phyloP scores from a whole-genome alignment of 2,113 vertebrate species.

The Aix galericulata region DNA sequence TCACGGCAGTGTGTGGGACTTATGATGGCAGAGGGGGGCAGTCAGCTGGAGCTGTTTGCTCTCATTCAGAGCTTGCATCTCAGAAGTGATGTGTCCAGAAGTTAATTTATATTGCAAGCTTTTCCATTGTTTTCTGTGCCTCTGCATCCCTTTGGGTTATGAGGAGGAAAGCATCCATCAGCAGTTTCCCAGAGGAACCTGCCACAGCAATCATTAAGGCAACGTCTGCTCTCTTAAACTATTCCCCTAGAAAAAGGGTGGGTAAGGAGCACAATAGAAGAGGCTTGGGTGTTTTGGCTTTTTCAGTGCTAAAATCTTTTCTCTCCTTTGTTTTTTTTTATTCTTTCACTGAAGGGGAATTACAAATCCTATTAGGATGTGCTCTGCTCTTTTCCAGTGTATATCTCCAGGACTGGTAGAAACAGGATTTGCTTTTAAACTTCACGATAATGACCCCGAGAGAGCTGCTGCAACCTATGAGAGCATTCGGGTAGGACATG shows the following conservation, averaged over 20 bases:
- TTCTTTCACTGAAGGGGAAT: not conserved
- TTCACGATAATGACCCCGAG: conserved; percentile 90
- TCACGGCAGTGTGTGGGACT: accelerated
- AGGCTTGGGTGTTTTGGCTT: accelerated
- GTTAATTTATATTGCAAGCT: not conserved
- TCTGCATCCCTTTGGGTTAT: not conserved
- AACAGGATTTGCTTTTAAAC: conserved; percentile 94
- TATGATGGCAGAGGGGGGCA: not conserved
- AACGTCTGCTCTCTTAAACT: not conserved
- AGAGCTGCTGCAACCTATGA: conserved; percentile 93
- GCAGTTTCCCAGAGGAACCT: not conserved
- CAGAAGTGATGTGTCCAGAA: not conserved
- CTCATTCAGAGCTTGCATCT: not conserved
- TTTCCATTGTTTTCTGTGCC: not conserved
- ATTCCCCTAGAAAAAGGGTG: not conserved
- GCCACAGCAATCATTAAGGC: not conserved
- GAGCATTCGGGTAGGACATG: conserved; percentile 88
- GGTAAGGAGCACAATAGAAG: not conserved
- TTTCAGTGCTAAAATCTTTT: not conserved
- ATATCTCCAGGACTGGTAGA: conserved; percentile 97
- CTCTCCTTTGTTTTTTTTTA: not conserved
- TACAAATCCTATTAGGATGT: conserved; percentile 60
- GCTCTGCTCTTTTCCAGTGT: conserved; percentile 80
- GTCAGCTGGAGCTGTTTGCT: not conserved
- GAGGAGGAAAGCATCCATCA: not conserved